A percentile compares a stretch with the other conserved stretches of the same genome.
phyloP scores from a whole-genome alignment of 2,888 invertebrate genomes.

The Auanema sp. region DNA sequence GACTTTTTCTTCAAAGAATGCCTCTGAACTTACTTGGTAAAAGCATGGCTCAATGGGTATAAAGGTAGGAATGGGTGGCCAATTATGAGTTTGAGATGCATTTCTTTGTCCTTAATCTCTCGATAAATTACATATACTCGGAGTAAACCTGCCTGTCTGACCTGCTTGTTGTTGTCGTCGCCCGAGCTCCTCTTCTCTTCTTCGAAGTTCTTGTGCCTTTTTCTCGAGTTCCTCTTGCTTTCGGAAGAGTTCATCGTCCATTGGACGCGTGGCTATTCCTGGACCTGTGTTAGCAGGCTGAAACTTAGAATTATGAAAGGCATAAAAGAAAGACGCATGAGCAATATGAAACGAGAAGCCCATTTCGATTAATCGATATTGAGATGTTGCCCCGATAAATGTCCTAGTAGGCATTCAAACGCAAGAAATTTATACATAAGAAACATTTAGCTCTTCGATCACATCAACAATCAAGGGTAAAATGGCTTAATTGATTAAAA shows the following conservation, averaged over 20 bases:
- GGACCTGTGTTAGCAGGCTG: constrained; percentile 16
- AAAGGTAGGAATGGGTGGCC: constrained; percentile 81
- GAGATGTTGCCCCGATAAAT: no score
- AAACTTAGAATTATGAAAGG: constrained; percentile 7
- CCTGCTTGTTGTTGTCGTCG: constrained; percentile 30
- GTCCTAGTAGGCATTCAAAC: no score
- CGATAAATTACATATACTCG: background rate
- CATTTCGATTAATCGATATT: no score
- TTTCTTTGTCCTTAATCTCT: background rate
- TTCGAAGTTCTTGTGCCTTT: constrained; percentile 56
- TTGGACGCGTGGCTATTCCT: constrained; percentile 19
- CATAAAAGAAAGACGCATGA: no score
- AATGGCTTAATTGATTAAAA: no score
- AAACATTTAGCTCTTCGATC: no score
- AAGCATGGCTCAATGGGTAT: constrained; percentile 93
- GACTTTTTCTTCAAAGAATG: background rate
- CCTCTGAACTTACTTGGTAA: constrained; percentile 73
- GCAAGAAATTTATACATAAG: no score
- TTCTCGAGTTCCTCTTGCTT: constrained; percentile 62
- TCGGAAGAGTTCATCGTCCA: constrained; percentile 60
- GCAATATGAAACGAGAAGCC: no score
- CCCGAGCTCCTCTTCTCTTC: constrained; percentile 75
- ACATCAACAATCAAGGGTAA: no score
- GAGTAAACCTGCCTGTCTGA: constrained; percentile 12
- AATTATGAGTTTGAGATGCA: background rate